phyloP scores from a whole-genome alignment of 2,888 invertebrate genomes.

The Mimumesa dahlbomi region DNA sequence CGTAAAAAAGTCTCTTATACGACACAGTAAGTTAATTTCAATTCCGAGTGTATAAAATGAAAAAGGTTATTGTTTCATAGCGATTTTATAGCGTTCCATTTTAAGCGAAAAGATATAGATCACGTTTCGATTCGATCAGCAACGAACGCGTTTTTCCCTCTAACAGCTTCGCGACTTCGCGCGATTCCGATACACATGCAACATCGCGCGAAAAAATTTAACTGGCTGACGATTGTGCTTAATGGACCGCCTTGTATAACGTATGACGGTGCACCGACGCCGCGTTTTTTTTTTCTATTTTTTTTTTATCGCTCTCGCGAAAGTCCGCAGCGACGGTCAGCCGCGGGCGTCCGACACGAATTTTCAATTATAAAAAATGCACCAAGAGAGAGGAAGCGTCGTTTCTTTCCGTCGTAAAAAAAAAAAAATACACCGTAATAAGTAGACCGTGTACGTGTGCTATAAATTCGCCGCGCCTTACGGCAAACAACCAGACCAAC shows the following conservation, averaged over 20 bases:
- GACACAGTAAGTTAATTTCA: too few relatives aligned
- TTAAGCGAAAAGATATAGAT: too few relatives aligned
- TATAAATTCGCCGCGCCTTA: too few relatives aligned
- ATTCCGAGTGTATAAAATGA: too few relatives aligned
- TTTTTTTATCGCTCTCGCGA: neutral
- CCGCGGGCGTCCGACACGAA: constrained; percentile 8
- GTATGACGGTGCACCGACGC: too few relatives aligned
- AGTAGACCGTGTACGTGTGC: constrained; percentile 1
- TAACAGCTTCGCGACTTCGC: constrained; percentile 1
- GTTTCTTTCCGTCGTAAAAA: neutral
- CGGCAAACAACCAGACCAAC: too few relatives aligned
- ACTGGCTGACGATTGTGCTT: constrained; percentile 25
- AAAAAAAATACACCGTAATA: neutral
- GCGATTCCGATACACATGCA: neutral
- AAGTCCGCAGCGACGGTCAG: neutral
- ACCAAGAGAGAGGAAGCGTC: too few relatives aligned
- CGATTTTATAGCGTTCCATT: too few relatives aligned
- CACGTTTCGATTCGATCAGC: too few relatives aligned
- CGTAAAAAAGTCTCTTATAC: too few relatives aligned
- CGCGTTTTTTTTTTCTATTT: constrained; percentile 15
- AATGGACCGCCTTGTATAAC: constrained; percentile 31
- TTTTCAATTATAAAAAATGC: constrained; percentile 33
- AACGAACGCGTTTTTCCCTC: neutral
- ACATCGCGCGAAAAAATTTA: neutral
- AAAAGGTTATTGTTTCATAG: too few relatives aligned